Evolutionary conservation across 2,113 vertebrate species (phyloP), one percentile per base, ranked within the genome.

Genomic region (Prionailurus bengalensis): DNA sequence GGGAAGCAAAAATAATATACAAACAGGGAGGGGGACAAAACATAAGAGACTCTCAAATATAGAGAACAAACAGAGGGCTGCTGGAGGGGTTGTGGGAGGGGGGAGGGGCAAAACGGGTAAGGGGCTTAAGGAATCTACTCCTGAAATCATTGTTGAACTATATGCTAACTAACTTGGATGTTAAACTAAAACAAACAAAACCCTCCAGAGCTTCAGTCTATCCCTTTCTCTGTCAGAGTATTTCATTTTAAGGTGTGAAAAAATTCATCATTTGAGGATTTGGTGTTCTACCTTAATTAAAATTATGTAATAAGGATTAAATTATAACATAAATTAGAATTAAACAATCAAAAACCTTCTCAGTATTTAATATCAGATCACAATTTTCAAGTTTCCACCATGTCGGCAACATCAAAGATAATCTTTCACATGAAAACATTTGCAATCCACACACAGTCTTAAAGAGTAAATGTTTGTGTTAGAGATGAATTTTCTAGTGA

Each of bases 381-480:
- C 16, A 94, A 68, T 83, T 95, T 96, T 96, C 55, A 95, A 88
- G 23, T 23, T 93, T 95, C 23, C 61, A 48, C 23, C 61, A 90
- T 11, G 5, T 80, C 31, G 27, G 33, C 66, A 95, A 92, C 58
- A 94, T 39, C 8, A 81, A 83, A 80, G 93, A 70, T 4, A 19
- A 91, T 33, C 8, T 91, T 95, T 70, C 91, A 48, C 36, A 25
- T 65, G 80, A 89, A 95, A 95, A 89, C n/a, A 86, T 65, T 94
- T 42, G 10, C 19, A 95, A 96, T 55, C 51, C 78, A 92, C 25
- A 93, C 29, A 68, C 21, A 70, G 29, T 92, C 42, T 81, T 78
- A 61, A 23, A 23, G 58, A 97, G 66, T 76, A 33, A 90, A 17
- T 55, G 58, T 88, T 79, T 74, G 33, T 39, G 70, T 11, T 70